Conservation (phyloP, 1,140 invertebrate genomes). For the Hylyphantes graminicola region DNA sequence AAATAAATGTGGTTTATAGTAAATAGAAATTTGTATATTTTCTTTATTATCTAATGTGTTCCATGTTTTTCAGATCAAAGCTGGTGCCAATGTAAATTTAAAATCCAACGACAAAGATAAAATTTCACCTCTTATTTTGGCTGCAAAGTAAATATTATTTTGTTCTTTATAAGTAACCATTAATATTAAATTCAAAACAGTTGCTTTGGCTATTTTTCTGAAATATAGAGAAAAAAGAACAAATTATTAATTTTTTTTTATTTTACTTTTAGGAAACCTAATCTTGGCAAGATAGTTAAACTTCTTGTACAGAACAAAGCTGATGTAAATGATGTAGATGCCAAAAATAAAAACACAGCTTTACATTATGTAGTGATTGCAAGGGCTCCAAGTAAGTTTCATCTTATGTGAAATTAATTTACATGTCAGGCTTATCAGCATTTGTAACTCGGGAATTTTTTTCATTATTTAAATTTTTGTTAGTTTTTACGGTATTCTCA, state of each 20-base stretch:
- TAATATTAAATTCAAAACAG: too few species aligned
- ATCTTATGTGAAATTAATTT: not conserved
- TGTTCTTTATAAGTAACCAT: too few species aligned
- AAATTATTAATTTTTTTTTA: not conserved
- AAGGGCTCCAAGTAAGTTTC: slow-evolving; percentile 35
- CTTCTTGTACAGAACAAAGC: slow-evolving; percentile 63
- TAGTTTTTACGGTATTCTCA: too few species aligned
- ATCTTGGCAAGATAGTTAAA: slow-evolving; percentile 53
- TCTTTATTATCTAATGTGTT: not conserved
- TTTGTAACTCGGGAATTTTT: not conserved
- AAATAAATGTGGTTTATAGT: too few species aligned
- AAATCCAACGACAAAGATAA: slow-evolving; percentile 62
- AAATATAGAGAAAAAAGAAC: too few species aligned
- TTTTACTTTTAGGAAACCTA: slow-evolving; percentile 34
- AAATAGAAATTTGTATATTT: not conserved
- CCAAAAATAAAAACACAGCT: slow-evolving; percentile 63
- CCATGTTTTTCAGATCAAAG: slow-evolving; percentile 63
- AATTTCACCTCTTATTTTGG: slow-evolving; percentile 63
- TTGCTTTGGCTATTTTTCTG: too few species aligned
- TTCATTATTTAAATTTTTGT: too few species aligned
- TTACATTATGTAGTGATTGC: slow-evolving; percentile 63
- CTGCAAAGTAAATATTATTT: slow-evolving; percentile 65
- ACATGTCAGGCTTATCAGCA: not conserved
- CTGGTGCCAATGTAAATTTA: slow-evolving; percentile 67
- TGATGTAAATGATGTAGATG: slow-evolving; percentile 61